Evolutionary conservation across 2,797 vertebrate genomes (phyloP).

Genomic region (Spheniscus humboldti): DNA sequence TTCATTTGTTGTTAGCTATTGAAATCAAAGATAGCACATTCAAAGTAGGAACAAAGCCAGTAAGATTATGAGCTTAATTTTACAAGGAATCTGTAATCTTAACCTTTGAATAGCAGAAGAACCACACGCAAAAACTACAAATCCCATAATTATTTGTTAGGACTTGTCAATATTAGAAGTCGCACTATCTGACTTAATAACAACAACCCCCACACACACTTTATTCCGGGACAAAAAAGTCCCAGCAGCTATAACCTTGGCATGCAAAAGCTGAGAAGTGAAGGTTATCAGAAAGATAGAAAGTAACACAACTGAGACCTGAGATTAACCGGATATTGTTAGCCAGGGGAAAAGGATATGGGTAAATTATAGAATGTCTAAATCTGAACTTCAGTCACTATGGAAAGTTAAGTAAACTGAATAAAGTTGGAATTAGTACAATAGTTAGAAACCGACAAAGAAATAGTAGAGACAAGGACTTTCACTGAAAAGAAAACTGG

Average conservation of each 20-base stretch:
- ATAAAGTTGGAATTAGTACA: not conserved
- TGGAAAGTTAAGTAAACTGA: not conserved
- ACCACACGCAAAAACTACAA: not conserved
- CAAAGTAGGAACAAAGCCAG: not conserved
- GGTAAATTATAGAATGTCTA: not conserved
- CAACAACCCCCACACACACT: not conserved
- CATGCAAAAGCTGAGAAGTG: not conserved
- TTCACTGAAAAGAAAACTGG: not conserved
- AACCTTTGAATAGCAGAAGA: not conserved
- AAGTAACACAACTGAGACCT: not conserved
- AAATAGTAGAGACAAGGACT: not conserved
- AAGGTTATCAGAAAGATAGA: not conserved
- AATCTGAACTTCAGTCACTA: not conserved
- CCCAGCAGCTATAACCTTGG: not conserved
- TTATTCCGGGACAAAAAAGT: not conserved
- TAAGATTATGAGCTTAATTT: not conserved
- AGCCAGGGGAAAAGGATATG: not conserved
- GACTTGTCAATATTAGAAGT: not conserved
- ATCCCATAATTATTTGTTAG: not conserved
- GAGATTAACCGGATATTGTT: rapidly evolving
- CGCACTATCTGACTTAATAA: not conserved
- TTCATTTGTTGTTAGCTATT: not conserved
- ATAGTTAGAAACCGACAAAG: not conserved
- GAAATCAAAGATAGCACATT: not conserved
- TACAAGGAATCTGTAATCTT: not conserved